Evolutionary conservation across 2,888 invertebrate species (phyloP).

Genomic region (Heliconius cydno): DNA sequence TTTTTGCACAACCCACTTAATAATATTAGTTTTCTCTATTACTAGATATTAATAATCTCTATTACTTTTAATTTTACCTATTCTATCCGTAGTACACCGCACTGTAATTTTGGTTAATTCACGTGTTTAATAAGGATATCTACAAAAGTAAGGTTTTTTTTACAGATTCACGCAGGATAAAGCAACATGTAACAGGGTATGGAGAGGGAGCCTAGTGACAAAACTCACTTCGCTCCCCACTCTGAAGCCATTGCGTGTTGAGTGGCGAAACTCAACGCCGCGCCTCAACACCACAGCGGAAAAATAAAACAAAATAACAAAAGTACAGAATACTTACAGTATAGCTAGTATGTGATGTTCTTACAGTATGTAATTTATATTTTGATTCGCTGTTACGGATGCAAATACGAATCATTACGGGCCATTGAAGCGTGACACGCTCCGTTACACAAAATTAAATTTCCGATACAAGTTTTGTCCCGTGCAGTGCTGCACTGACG

Average conservation of each 20-base stretch:
- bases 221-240: no score
- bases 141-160: no score
- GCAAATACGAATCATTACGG: conserved; percentile 38
- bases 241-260: no score
- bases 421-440: conserved; percentile 33
- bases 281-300: no score
- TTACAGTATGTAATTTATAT: conserved; percentile 18
- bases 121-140: no score
- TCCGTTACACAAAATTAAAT: conserved; percentile 28
- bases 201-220: no score
- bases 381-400: conserved; percentile 28
- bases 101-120: no score
- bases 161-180: no score
- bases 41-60: neutral
- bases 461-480: conserved; percentile 18
- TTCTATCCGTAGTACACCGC: neutral
- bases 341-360: conserved; percentile 1
- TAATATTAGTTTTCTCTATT: neutral
- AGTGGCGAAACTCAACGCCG: no score
- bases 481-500: neutral
- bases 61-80: neutral
- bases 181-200: no score
- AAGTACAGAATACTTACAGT: neutral
- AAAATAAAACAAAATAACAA: no score
- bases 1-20: no score